Conservation (phyloP, 2,888 invertebrate species). For the Sarcophaga carnaria region DNA sequence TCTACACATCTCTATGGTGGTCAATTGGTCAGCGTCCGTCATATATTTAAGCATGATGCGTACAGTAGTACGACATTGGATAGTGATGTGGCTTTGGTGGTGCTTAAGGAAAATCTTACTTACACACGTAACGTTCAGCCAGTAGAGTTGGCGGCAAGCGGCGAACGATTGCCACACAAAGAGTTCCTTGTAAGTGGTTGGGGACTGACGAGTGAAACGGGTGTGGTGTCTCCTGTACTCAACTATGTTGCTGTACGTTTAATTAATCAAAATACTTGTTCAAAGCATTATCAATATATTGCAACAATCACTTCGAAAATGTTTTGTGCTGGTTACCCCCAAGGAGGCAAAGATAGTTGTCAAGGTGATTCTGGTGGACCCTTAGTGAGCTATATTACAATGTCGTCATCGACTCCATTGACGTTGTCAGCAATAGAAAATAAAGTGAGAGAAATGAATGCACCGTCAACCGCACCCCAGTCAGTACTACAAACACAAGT, state of each 20-base stretch:
- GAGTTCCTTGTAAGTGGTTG: constrained; percentile 76
- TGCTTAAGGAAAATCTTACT: constrained; percentile 73
- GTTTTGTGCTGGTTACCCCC: constrained; percentile 75
- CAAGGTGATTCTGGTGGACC: constrained; percentile 79
- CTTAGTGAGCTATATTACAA: constrained; percentile 72
- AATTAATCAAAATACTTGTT: constrained; percentile 71
- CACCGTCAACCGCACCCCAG: not conserved
- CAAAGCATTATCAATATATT: constrained; percentile 73
- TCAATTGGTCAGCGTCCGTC: constrained; percentile 72
- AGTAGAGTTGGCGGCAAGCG: constrained; percentile 71
- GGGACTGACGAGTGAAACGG: constrained; percentile 75
- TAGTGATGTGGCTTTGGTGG: constrained; percentile 76
- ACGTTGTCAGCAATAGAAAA: not conserved
- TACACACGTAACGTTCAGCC: constrained; percentile 73
- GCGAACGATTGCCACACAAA: constrained; percentile 67
- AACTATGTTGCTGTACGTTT: constrained; percentile 74
- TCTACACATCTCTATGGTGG: constrained; percentile 74
- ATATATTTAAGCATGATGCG: constrained; percentile 73
- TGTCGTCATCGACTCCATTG: not conserved
- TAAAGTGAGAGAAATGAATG: not conserved
- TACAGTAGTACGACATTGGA: constrained; percentile 74
- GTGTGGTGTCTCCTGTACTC: constrained; percentile 71
- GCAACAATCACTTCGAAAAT: constrained; percentile 74
- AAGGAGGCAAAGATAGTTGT: constrained; percentile 76
- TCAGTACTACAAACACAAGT: not conserved